These are phyloP conservation scores for Actinopyga echinites DNA, from an alignment of 53 echinoderm and acorn worm genomes.

Conservation along the genomic window DNA sequence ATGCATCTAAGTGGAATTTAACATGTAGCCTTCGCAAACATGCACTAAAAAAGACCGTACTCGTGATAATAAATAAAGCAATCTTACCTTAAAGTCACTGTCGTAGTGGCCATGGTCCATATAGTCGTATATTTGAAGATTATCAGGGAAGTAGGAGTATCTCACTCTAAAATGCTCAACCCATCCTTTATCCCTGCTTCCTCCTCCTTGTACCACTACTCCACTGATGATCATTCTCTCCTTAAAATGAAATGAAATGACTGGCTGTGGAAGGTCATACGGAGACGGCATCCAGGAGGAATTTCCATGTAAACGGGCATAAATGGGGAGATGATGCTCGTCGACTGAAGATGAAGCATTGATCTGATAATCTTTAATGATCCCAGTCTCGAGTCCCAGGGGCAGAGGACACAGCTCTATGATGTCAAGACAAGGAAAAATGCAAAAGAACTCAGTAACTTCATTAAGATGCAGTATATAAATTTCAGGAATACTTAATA, in stretches of 20 bases:
- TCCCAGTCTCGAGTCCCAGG: conserved; percentile 76
- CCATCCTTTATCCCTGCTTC: conserved; percentile 50
- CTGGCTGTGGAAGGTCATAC: conserved; percentile 44
- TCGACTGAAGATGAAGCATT: conserved; percentile 71
- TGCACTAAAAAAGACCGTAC: no score
- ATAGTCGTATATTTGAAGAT: conserved; percentile 10
- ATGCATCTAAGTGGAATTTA: no score
- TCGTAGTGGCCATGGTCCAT: neutral
- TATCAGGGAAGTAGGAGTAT: conserved; percentile 52
- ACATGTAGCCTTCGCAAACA: no score
- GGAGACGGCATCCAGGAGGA: conserved; percentile 68
- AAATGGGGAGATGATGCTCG: conserved; percentile 57
- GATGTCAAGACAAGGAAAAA: neutral
- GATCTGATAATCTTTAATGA: conserved; percentile 59
- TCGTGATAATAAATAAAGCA: no score
- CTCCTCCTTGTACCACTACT: conserved; percentile 73
- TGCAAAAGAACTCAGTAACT: neutral
- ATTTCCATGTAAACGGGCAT: conserved; percentile 65
- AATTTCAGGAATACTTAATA: neutral
- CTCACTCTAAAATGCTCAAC: conserved; percentile 61
- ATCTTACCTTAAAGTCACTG: neutral
- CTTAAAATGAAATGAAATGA: conserved; percentile 63
- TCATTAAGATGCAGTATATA: neutral
- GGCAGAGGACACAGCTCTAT: conserved; percentile 85
- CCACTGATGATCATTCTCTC: conserved; percentile 86